A percentile compares a stretch with the other conserved stretches of the same genome.
Evolutionary conservation across 1,140 invertebrate genomes (phyloP).

Genomic region (Heliothis subflexa): DNA sequence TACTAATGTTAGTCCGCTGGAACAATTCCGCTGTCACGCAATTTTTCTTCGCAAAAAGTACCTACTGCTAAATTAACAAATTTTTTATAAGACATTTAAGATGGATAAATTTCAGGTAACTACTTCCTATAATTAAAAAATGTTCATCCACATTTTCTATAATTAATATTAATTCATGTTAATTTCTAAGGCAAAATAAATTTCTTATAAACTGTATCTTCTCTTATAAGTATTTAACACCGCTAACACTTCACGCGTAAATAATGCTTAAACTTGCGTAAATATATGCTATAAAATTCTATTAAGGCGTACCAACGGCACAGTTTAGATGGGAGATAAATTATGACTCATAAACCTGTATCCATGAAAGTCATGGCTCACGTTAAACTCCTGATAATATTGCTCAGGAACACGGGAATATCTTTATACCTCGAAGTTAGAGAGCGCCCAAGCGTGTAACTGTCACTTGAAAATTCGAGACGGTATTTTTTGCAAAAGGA

Average conservation of each 20-base stretch:
- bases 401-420: not conserved
- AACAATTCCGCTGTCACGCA: too few species aligned
- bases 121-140: too few species aligned
- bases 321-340: constrained; percentile 1
- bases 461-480: not conserved
- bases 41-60: too few species aligned
- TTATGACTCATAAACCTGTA: constrained; percentile 12
- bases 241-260: not conserved
- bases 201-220: not conserved
- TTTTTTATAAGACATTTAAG: too few species aligned
- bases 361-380: constrained; percentile 15
- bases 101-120: too few species aligned
- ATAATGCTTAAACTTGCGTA: constrained; percentile 11
- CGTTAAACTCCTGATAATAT: constrained; percentile 18
- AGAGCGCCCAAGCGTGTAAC: constrained; percentile 11
- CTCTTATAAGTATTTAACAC: not conserved
- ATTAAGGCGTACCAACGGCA: not conserved
- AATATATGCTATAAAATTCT: not conserved
- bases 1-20: not conserved
- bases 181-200: not conserved
- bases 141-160: too few species aligned
- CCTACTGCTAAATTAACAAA: too few species aligned
- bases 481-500: not conserved
- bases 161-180: too few species aligned
- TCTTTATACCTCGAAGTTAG: constrained; percentile 25